Percentiles rank a stretch among this genome's conserved stretches.
Conservation (phyloP, 2,113 vertebrate genomes). For the Cochlearius cochlearius region DNA sequence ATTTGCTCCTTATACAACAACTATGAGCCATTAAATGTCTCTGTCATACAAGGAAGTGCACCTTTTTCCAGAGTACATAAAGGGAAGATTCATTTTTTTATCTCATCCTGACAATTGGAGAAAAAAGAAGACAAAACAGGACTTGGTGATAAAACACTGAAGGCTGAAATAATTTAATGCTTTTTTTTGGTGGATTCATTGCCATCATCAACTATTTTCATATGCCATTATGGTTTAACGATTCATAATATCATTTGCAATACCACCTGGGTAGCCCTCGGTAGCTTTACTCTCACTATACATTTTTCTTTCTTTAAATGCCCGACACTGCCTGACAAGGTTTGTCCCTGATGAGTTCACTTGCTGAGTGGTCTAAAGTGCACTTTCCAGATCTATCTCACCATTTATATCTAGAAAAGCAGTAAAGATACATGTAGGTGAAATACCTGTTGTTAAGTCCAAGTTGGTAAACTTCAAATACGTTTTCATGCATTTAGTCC, state of each 20-base stretch:
- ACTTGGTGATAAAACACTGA: background rate
- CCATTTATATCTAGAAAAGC: background rate
- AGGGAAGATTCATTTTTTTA: conserved; percentile 31
- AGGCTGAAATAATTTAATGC: background rate
- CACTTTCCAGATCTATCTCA: background rate
- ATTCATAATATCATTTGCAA: background rate
- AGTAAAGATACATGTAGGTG: background rate
- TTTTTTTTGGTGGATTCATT: background rate
- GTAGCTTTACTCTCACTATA: background rate
- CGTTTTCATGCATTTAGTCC: background rate
- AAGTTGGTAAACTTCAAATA: background rate
- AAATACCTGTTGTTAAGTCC: background rate
- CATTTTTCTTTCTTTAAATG: background rate
- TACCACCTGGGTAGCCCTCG: background rate
- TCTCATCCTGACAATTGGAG: background rate
- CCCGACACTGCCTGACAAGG: background rate
- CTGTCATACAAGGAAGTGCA: background rate
- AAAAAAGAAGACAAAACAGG: background rate
- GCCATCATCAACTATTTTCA: background rate
- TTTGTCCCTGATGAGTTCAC: background rate
- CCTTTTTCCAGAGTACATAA: conserved; percentile 10
- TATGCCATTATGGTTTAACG: background rate
- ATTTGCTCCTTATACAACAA: conserved; percentile 56
- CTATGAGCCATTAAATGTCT: background rate
- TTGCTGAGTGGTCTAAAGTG: background rate